These are phyloP conservation scores for Acipenser ruthenus DNA, from an alignment of 2,797 vertebrate genomes.

Conservation along the genomic window DNA sequence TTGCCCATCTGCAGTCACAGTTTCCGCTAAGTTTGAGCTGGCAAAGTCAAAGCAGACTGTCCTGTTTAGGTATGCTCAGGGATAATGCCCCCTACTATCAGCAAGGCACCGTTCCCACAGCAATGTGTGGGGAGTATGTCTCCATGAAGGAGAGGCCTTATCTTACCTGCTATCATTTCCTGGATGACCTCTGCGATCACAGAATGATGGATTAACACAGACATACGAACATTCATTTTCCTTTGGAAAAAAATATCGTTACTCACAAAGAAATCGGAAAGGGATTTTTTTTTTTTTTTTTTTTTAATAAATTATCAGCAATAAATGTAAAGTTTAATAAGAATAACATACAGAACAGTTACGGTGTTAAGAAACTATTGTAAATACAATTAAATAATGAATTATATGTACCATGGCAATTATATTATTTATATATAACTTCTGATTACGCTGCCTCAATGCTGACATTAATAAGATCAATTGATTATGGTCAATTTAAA, in stretches of 20 bases:
- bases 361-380: background rate
- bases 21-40: slow-evolving; percentile 27
- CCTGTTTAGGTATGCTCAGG: slow-evolving; percentile 41
- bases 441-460: too few relatives aligned
- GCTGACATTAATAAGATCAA: too few relatives aligned
- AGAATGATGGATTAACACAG: slow-evolving; percentile 69
- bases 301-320: too few relatives aligned
- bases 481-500: too few relatives aligned
- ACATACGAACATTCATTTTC: slow-evolving; percentile 73
- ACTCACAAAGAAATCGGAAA: slow-evolving; percentile 48
- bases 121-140: slow-evolving; percentile 20
- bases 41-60: slow-evolving; percentile 51
- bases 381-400: too few relatives aligned
- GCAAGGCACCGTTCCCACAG: slow-evolving; percentile 35
- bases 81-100: slow-evolving; percentile 39
- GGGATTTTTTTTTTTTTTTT: too few relatives aligned
- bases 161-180: slow-evolving; percentile 48
- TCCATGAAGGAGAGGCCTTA: slow-evolving; percentile 52
- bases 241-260: slow-evolving; percentile 53
- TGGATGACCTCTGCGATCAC: slow-evolving; percentile 62
- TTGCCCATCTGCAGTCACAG: too few relatives aligned
- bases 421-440: too few relatives aligned
- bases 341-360: background rate
- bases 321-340: background rate
- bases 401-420: too few relatives aligned